Evolutionary conservation across 2,113 vertebrate genomes (phyloP).

Genomic region (Oenanthe oenanthe): DNA sequence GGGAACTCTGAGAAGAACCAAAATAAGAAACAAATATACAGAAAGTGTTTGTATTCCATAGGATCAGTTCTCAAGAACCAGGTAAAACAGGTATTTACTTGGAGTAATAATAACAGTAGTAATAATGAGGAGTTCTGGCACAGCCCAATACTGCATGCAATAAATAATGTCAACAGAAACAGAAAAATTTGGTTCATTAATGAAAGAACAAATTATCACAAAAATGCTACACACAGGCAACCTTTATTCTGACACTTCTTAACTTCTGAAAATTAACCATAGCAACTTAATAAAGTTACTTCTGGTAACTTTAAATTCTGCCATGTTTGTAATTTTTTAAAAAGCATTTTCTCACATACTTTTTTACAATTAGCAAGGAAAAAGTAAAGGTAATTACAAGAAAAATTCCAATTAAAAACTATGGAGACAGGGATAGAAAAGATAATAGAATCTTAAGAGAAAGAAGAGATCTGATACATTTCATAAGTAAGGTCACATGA

Average conservation of each 20-base stretch:
- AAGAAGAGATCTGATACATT: not conserved
- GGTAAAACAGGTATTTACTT: not conserved
- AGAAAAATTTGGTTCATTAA: not conserved
- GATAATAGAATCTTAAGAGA: not conserved
- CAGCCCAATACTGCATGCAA: not conserved
- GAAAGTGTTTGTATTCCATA: not conserved
- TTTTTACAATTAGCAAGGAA: not conserved
- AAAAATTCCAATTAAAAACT: not conserved
- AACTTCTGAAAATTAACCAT: not conserved
- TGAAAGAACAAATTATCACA: not conserved
- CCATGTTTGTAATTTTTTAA: not conserved
- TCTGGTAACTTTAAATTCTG: not conserved
- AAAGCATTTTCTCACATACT: not conserved
- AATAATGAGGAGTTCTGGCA: not conserved
- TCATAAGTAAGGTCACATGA: fast-evolving
- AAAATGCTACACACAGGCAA: not conserved
- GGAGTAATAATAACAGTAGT: no score
- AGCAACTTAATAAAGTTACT: not conserved
- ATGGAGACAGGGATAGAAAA: not conserved
- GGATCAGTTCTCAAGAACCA: not conserved
- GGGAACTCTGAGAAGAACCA: not conserved
- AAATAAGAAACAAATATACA: not conserved
- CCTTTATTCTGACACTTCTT: not conserved
- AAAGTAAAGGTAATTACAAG: not conserved
- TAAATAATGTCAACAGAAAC: not conserved